Percentiles rank a stretch among this genome's conserved stretches.
These are phyloP conservation scores for Chymomyza costata DNA, from an alignment of 1,140 invertebrate species.

Conservation along the genomic window DNA sequence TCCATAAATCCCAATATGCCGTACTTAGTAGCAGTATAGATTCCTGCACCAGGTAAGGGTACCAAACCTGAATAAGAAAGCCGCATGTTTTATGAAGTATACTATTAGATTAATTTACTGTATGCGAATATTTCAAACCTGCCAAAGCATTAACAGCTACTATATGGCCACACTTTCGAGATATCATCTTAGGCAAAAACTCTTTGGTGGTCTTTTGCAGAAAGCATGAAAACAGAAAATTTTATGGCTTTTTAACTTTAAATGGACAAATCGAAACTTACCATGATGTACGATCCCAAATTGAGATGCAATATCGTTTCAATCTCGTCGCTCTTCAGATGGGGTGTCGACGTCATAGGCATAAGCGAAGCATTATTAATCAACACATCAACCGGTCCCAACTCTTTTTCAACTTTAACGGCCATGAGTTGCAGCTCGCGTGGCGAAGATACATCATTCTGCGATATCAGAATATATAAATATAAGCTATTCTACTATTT, in stretches of 20 bases:
- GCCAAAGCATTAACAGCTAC: conserved; percentile 66
- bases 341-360: conserved; percentile 67
- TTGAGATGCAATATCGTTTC: conserved; percentile 68
- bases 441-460: conserved; percentile 71
- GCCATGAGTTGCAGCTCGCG: conserved; percentile 67
- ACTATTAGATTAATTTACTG: neutral
- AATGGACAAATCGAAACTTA: conserved; percentile 16
- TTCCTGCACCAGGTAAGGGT: conserved; percentile 62
- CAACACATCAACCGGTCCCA: conserved; percentile 69
- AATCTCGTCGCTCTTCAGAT: conserved; percentile 62
- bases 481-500: too few species aligned
- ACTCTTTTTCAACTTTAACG: conserved; percentile 64
- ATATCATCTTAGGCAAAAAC: conserved; percentile 71
- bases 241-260: conserved; percentile 2
- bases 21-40: conserved; percentile 72
- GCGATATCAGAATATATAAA: neutral
- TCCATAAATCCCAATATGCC: conserved; percentile 73
- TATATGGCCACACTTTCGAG: conserved; percentile 61
- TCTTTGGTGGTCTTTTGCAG: conserved; percentile 68
- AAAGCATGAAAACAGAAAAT: neutral
- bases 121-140: too few species aligned
- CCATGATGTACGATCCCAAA: conserved; percentile 70
- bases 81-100: too few species aligned
- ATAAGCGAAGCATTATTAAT: conserved; percentile 73
- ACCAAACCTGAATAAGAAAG: conserved; percentile 40